These are phyloP conservation scores for Microplitis manilae DNA, from an alignment of 2,888 invertebrate genomes.

Conservation along the genomic window DNA sequence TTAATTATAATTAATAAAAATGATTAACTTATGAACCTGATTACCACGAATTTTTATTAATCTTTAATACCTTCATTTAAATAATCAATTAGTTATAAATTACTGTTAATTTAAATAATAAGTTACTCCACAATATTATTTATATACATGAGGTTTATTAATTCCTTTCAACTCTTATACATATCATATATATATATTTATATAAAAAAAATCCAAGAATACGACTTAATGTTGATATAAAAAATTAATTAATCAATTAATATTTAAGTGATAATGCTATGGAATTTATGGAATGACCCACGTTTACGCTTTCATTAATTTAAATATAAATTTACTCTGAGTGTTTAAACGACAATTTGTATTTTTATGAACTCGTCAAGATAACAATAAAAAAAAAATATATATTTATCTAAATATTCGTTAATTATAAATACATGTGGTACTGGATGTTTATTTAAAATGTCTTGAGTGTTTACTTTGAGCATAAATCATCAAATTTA, in stretches of 20 bases:
- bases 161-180: conserved; percentile 23
- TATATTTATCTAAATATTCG: conserved; percentile 35
- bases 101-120: conserved; percentile 3
- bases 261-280: conserved; percentile 8
- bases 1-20: not conserved
- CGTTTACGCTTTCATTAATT: not conserved
- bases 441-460: not conserved
- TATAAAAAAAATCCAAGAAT: conserved; percentile 22
- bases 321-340: not conserved
- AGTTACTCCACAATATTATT: conserved; percentile 7
- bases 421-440: not conserved
- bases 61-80: conserved; percentile 8
- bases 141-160: conserved; percentile 32
- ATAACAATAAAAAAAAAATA: conserved; percentile 28
- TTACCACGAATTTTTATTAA: not conserved
- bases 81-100: not conserved
- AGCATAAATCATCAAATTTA: not conserved
- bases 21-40: conserved; percentile 1
- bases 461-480: not conserved
- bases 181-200: not conserved
- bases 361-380: not conserved
- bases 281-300: not conserved
- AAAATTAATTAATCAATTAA: conserved; percentile 6
- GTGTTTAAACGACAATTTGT: not conserved
- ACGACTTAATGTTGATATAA: conserved; percentile 32